Conservation (phyloP, 2,113 vertebrate genomes). For the Nyctereutes procyonoides region DNA sequence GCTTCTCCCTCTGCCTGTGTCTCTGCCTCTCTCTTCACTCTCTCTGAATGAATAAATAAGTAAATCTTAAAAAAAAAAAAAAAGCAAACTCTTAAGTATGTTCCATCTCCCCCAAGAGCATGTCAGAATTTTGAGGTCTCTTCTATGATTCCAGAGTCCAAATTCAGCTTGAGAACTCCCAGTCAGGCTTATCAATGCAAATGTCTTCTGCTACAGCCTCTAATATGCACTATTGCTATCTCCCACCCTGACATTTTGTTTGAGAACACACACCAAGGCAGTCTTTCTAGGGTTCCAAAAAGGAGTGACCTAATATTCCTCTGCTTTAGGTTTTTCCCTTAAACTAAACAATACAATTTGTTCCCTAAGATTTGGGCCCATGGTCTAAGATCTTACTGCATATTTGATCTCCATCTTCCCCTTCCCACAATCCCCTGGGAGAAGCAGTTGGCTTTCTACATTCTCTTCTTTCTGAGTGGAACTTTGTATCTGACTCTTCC, state of each 20-base stretch:
- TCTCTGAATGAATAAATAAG: too few relatives aligned
- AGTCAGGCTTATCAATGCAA: neutral
- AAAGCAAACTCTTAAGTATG: neutral
- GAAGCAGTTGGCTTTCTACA: neutral
- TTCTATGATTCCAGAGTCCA: neutral
- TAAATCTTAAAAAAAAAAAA: too few relatives aligned
- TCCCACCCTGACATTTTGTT: neutral
- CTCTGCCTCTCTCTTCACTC: too few relatives aligned
- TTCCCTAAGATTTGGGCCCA: neutral
- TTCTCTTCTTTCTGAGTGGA: neutral
- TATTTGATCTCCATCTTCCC: neutral
- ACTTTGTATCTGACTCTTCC: neutral
- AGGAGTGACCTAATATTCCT: neutral
- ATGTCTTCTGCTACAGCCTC: neutral
- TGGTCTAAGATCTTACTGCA: neutral
- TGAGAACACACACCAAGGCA: neutral
- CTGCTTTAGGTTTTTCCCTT: neutral
- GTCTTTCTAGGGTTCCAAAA: neutral
- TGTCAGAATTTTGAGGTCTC: neutral
- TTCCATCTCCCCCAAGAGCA: neutral
- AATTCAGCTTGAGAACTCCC: neutral
- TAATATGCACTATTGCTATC: too few relatives aligned
- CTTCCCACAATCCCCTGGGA: neutral
- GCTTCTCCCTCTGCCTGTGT: too few relatives aligned
- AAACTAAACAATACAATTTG: neutral